A percentile compares a stretch with the other conserved stretches of the same genome.
Conservation (phyloP, 1,140 invertebrate genomes). For the Homalodisca vitripennis region DNA sequence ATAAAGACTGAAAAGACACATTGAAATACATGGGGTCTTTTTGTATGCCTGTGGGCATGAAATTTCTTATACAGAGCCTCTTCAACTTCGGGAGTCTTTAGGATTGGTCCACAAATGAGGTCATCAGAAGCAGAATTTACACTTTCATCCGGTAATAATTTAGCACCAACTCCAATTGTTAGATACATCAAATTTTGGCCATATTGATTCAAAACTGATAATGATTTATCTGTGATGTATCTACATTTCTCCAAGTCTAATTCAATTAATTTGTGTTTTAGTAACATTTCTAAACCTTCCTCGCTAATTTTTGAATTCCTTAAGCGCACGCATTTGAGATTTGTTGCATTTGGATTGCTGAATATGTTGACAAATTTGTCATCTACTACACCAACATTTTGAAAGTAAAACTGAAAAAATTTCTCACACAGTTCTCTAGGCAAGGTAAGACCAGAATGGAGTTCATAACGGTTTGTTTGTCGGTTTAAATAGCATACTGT, state of each 20-base stretch:
- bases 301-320: constrained; percentile 67
- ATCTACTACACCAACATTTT: constrained; percentile 49
- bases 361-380: constrained; percentile 72
- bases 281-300: constrained; percentile 62
- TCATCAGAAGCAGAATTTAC: background rate
- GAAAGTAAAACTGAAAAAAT: constrained; percentile 61
- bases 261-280: constrained; percentile 67
- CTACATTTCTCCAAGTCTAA: constrained; percentile 72
- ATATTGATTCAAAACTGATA: constrained; percentile 58
- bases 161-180: constrained; percentile 44
- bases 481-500: constrained; percentile 43
- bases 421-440: constrained; percentile 71
- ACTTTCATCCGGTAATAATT: constrained; percentile 34
- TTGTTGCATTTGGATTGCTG: constrained; percentile 61
- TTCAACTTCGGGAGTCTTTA: constrained; percentile 65
- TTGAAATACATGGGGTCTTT: constrained; percentile 53
- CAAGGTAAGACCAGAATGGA: constrained; percentile 56
- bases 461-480: constrained; percentile 38
- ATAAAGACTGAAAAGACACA: constrained; percentile 57
- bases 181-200: constrained; percentile 47
- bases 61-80: constrained; percentile 59
- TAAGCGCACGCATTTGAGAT: constrained; percentile 67
- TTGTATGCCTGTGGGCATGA: constrained; percentile 48
- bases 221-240: constrained; percentile 57
- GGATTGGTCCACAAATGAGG: constrained; percentile 51